phyloP scores from a whole-genome alignment of 2,113 vertebrate species.

The Genyomyrus donnyi region DNA sequence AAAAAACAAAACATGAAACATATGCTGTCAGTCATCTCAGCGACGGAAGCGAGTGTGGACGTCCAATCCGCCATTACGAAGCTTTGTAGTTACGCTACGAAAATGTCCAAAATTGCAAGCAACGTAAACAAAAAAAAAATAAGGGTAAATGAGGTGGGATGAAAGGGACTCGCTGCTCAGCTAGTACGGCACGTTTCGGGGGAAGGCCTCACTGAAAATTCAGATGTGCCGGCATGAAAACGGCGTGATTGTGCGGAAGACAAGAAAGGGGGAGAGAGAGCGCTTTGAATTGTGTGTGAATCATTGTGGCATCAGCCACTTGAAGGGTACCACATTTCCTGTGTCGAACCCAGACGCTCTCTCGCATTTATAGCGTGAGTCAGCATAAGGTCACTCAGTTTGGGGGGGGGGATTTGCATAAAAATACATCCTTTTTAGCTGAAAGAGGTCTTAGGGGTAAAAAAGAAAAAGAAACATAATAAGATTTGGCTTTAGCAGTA shows the following conservation, averaged over 20 bases:
- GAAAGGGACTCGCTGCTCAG: background rate
- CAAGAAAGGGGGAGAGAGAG: background rate
- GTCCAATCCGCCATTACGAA: background rate
- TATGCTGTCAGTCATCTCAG: background rate
- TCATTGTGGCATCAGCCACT: constrained; percentile 4
- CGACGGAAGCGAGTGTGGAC: background rate
- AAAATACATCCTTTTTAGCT: background rate
- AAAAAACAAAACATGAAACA: background rate
- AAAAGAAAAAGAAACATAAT: background rate
- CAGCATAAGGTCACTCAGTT: background rate
- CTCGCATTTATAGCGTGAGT: background rate
- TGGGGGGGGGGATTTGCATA: background rate
- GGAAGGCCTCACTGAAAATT: background rate
- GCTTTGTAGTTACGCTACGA: background rate
- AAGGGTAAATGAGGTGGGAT: background rate
- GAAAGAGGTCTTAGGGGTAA: background rate
- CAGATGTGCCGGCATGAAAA: background rate
- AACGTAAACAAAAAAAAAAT: background rate
- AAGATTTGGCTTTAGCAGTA: background rate
- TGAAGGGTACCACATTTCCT: background rate
- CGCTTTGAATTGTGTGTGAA: background rate
- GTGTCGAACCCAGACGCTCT: background rate
- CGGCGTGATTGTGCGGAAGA: background rate
- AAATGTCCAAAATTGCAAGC: background rate
- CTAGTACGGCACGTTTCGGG: background rate